Percentiles rank a stretch among this genome's conserved stretches.
Conservation (phyloP, 2,888 invertebrate species). For the Tenthredo mesomela region DNA sequence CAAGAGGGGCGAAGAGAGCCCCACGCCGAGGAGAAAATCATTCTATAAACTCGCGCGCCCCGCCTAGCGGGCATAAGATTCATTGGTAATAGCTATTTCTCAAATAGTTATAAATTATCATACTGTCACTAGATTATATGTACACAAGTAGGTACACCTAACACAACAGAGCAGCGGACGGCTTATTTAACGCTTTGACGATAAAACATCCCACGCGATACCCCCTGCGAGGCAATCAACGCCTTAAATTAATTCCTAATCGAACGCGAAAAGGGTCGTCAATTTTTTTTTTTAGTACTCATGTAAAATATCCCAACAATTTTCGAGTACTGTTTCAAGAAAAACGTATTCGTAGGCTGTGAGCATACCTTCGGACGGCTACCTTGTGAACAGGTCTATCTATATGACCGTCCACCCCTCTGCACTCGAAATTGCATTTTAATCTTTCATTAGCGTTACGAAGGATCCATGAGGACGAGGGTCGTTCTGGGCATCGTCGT, state of each 20-base stretch:
- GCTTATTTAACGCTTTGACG: neutral
- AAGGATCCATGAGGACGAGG: slow-evolving; percentile 28
- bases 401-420: neutral
- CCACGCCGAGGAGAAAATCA: slow-evolving; percentile 16
- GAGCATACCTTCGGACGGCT: neutral
- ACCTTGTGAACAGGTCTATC: neutral
- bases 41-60: slow-evolving; percentile 16
- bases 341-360: slow-evolving; percentile 36
- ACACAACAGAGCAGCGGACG: neutral
- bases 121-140: neutral
- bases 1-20: neutral
- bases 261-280: neutral
- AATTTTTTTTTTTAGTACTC: neutral
- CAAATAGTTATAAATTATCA: slow-evolving; percentile 46
- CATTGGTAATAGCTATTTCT: slow-evolving; percentile 27
- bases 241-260: neutral
- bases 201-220: neutral
- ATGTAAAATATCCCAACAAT: neutral
- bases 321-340: neutral
- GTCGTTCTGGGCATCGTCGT: slow-evolving; percentile 37
- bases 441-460: slow-evolving; percentile 46
- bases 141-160: neutral
- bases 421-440: slow-evolving; percentile 49
- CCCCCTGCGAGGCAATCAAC: slow-evolving; percentile 37
- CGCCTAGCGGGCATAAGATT: slow-evolving; percentile 30